These are phyloP conservation scores for Empis livida DNA, from an alignment of 2,888 invertebrate genomes.

Conservation along the genomic window DNA sequence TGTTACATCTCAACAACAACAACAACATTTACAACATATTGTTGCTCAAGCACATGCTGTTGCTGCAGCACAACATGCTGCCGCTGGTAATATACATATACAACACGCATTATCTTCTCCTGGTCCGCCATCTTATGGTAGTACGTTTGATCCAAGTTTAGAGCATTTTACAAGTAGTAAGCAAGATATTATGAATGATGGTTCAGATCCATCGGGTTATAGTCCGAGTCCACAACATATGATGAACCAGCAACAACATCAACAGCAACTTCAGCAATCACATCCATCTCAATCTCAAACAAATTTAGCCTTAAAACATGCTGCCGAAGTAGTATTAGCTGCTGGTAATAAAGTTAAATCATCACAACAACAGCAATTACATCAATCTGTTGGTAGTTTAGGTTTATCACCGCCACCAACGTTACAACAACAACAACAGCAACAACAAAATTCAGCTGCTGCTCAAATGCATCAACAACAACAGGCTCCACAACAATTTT, in stretches of 20 bases:
- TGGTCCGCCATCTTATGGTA: constrained; percentile 26
- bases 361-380: constrained; percentile 57
- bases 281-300: constrained; percentile 5
- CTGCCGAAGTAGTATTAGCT: constrained; percentile 37
- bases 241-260: constrained; percentile 30
- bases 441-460: constrained; percentile 34
- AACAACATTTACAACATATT: constrained; percentile 14
- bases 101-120: constrained; percentile 34
- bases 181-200: constrained; percentile 13
- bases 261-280: neutral
- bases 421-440: constrained; percentile 40
- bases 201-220: constrained; percentile 24
- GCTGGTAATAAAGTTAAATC: constrained; percentile 51
- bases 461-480: constrained; percentile 31
- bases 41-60: constrained; percentile 14
- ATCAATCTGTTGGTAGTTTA: constrained; percentile 20
- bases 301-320: constrained; percentile 33
- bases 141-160: constrained; percentile 36
- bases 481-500: constrained; percentile 34
- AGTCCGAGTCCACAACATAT: constrained; percentile 38
- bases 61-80: constrained; percentile 21
- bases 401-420: constrained; percentile 47
- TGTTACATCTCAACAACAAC: constrained; percentile 20
- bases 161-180: constrained; percentile 35
- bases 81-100: constrained; percentile 28